Percentiles rank a stretch among this genome's conserved stretches.
Conservation (phyloP, 2,797 vertebrate genomes). For the Iguana delicatissima region DNA sequence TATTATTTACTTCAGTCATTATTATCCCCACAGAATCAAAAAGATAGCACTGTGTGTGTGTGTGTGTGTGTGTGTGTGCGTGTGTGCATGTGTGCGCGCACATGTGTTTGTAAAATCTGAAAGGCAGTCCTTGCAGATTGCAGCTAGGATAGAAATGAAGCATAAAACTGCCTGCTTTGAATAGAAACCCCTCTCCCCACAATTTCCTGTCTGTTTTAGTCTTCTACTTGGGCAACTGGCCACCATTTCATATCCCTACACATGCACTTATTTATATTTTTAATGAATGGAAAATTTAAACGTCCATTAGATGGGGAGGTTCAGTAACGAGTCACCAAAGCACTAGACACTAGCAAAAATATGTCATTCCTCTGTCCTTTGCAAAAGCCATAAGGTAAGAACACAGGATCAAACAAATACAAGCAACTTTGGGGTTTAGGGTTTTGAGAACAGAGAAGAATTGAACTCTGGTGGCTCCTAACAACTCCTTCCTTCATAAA, state of each 20-base stretch:
- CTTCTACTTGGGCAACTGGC: not conserved
- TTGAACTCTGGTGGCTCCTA: too few species aligned
- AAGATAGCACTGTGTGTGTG: not conserved
- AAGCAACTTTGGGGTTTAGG: not conserved
- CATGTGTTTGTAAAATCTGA: not conserved
- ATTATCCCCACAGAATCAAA: not conserved
- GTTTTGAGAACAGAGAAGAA: too few species aligned
- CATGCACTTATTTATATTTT: constrained; percentile 12
- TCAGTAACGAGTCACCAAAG: not conserved
- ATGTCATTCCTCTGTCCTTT: not conserved
- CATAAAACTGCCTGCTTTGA: constrained; percentile 20
- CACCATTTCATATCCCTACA: not conserved
- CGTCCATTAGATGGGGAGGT: constrained; percentile 1
- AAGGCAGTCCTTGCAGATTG: constrained; percentile 7
- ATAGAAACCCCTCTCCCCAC: not conserved
- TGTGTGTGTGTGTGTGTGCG: not conserved
- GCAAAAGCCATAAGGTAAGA: not conserved
- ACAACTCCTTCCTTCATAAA: not conserved
- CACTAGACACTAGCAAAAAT: not conserved
- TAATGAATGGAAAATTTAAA: constrained; percentile 27
- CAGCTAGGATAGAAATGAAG: not conserved
- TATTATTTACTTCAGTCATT: not conserved
- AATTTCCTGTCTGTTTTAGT: not conserved
- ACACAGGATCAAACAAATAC: not conserved
- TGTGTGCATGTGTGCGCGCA: too few species aligned